Percentiles rank a stretch among this genome's conserved stretches.
Conservation (phyloP, 2,797 vertebrate genomes). For the Dallia pectoralis region DNA sequence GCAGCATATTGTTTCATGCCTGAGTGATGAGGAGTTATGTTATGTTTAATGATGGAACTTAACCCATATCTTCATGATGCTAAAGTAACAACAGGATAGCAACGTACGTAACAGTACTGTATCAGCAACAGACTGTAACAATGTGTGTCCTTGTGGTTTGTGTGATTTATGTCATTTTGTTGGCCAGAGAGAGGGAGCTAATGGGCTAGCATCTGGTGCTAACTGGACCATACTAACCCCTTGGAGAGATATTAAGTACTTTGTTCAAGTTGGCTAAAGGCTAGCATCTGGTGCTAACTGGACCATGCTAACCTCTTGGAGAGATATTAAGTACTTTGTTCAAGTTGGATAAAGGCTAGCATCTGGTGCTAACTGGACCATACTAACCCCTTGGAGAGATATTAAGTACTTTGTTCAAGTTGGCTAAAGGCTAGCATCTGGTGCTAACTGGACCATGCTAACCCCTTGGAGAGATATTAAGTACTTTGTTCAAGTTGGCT, state of each 20-base stretch:
- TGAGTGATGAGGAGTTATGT: background rate
- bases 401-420: too few relatives aligned
- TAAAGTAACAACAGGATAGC: background rate
- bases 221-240: constrained; percentile 77
- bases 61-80: background rate
- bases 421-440: too few relatives aligned
- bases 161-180: constrained; percentile 35
- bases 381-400: too few relatives aligned
- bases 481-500: too few relatives aligned
- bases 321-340: too few relatives aligned
- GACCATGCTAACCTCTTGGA: constrained; percentile 76
- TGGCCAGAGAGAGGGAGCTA: constrained; percentile 63
- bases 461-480: too few relatives aligned
- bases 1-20: too few relatives aligned
- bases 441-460: too few relatives aligned
- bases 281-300: constrained; percentile 76
- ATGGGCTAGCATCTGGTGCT: constrained; percentile 77
- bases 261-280: constrained; percentile 68
- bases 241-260: constrained; percentile 66
- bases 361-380: too few relatives aligned
- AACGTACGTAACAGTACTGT: background rate
- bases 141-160: constrained; percentile 4
- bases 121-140: background rate
- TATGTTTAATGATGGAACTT: background rate
- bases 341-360: too few relatives aligned